phyloP scores from a whole-genome alignment of 2,888 invertebrate species.

The Drosophila eohydei region DNA sequence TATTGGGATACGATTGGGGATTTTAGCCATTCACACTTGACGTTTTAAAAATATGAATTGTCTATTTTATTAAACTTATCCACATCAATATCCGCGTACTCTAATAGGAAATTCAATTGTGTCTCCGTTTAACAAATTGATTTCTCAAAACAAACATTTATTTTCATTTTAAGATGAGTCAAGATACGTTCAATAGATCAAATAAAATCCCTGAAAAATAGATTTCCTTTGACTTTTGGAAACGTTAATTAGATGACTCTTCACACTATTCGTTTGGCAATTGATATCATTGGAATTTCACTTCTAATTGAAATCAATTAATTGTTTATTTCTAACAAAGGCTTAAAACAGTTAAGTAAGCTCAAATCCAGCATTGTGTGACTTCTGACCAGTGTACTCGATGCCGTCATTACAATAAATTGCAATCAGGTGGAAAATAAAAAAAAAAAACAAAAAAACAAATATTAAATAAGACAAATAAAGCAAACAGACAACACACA shows the following conservation, averaged over 20 bases:
- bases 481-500: constrained; percentile 14
- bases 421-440: constrained; percentile 60
- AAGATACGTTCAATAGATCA: neutral
- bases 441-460: constrained; percentile 1
- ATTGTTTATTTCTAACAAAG: constrained; percentile 9
- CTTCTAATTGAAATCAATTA: constrained; percentile 5
- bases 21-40: neutral
- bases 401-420: constrained; percentile 55
- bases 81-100: neutral
- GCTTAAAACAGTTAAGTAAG: constrained; percentile 36
- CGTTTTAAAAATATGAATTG: neutral
- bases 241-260: neutral
- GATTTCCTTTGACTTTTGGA: neutral
- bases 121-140: neutral
- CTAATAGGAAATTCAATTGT: neutral
- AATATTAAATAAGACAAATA: constrained; percentile 8
- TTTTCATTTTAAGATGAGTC: neutral
- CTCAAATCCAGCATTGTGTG: constrained; percentile 8
- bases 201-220: neutral
- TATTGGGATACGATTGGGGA: neutral
- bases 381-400: constrained; percentile 53
- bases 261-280: neutral
- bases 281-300: neutral
- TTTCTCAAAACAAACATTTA: neutral
- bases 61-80: neutral